Evolutionary conservation across 2,888 invertebrate species (phyloP).

Genomic region (Himalopsyche tibetana): DNA sequence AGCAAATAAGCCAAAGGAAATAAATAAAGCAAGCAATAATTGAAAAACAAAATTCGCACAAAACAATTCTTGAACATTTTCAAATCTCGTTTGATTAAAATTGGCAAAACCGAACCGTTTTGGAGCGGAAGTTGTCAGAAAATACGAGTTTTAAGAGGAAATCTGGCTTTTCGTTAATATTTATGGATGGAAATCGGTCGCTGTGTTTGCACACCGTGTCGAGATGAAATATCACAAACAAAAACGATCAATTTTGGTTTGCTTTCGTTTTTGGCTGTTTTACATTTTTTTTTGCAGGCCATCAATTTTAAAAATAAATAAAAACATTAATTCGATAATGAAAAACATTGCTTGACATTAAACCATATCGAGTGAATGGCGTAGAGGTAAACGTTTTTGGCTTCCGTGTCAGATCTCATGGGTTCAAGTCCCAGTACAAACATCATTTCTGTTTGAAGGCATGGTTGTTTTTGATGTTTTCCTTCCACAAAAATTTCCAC

Average conservation of each 20-base stretch:
- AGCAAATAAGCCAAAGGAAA: constrained; percentile 12
- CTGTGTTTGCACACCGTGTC: neutral
- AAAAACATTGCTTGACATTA: too few species aligned
- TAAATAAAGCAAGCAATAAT: neutral
- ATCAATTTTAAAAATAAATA: too few species aligned
- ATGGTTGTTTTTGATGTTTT: too few species aligned
- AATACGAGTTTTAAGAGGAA: neutral
- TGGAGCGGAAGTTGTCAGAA: constrained; percentile 3
- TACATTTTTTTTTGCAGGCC: neutral
- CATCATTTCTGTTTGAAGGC: too few species aligned
- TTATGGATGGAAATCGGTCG: neutral
- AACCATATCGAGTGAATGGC: too few species aligned
- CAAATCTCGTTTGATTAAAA: constrained; percentile 13
- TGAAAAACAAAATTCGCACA: neutral
- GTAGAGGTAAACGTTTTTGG: too few species aligned
- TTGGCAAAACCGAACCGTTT: constrained; percentile 7
- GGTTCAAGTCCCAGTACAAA: too few species aligned
- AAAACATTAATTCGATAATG: too few species aligned
- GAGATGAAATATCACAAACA: neutral
- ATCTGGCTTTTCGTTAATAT: constrained; percentile 8
- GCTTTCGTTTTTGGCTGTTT: neutral
- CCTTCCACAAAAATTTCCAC: too few species aligned
- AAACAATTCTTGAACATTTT: constrained; percentile 19
- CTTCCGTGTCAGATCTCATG: too few species aligned
- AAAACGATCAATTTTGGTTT: neutral